Base-by-base conservation (phyloP, 2,113 vertebrate genomes). In the Trematocara stigmaticum region DNA sequence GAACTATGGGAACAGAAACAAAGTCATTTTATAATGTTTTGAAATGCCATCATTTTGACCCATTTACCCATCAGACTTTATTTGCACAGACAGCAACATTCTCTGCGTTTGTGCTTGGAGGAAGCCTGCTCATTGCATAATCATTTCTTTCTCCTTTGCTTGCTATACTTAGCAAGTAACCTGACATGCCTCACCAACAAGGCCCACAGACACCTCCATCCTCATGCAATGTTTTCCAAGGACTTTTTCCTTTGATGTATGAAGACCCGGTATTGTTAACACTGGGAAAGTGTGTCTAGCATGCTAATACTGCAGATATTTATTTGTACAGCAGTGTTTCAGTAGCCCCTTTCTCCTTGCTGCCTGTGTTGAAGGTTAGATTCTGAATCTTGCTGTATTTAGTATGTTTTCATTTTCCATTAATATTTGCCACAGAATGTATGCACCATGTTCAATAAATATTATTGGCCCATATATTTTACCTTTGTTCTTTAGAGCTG, bases 201-300 rank as follows among this genome's bases (percentile, higher is more conserved):
- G 78, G 80, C 84, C 88, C 84, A 82, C 89, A 92, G 91, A 92
- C 86, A 89, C 89, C 83, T 88, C 86, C 82, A 90, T 92, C 83
- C 87, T 81, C 89, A 61, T 89, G 78, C 85, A 83, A 79, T 91
- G 53, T 92, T 94, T 92, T 89, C 91, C 84, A 87, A 91, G 82
- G 91, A 91, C 92, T 86, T 89, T 88, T 78, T 56, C 55, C 92
- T 94, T 94, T 95, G 92, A 94, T 94, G 88, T 91, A 71, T 52
- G 10, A 81, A 88, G 88, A 86, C 90, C 89, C 88, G 89, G 91
- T 87, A 94, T 91, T 89, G 93, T 91, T 84, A 91, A 82, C 80
- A 81, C 55, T 13, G 16, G 59, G 69, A 85, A 82, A 26, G 74
- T 88, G 88, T 82, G 87, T 84, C 71, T 47, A 7, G 89, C 81